These are phyloP conservation scores for Deroptyus accipitrinus DNA, from an alignment of 2,113 vertebrate species.

Conservation along the genomic window DNA sequence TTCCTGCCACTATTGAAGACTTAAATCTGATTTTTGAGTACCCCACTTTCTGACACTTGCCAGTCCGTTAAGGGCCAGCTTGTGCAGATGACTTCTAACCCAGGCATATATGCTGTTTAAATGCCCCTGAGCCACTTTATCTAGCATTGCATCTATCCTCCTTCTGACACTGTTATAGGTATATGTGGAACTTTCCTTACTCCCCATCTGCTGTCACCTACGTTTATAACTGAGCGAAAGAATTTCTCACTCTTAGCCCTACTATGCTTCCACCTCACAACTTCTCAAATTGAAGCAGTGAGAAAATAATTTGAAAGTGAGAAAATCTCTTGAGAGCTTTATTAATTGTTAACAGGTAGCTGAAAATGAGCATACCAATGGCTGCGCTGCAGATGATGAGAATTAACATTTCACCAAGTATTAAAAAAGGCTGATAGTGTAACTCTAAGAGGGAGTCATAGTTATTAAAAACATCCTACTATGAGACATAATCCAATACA, in stretches of 20 bases:
- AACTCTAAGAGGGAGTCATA: not conserved
- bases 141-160: not conserved
- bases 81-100: not conserved
- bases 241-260: not conserved
- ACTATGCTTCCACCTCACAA: not conserved
- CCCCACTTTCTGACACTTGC: not conserved
- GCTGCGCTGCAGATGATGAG: not conserved
- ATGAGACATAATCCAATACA: not conserved
- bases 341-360: not conserved
- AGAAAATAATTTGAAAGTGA: not conserved
- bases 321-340: not conserved
- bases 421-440: not conserved
- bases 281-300: not conserved
- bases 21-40: not conserved
- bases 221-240: not conserved
- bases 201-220: not conserved
- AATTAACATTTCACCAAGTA: not conserved
- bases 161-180: not conserved
- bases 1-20: not conserved
- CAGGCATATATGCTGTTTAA: not conserved
- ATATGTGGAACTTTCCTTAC: not conserved
- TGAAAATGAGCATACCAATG: not conserved
- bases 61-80: not conserved
- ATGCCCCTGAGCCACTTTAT: not conserved
- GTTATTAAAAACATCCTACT: not conserved